A percentile compares a stretch with the other conserved stretches of the same genome.
phyloP scores from a whole-genome alignment of 2,113 vertebrate species.

The Apodemus sylvaticus region DNA sequence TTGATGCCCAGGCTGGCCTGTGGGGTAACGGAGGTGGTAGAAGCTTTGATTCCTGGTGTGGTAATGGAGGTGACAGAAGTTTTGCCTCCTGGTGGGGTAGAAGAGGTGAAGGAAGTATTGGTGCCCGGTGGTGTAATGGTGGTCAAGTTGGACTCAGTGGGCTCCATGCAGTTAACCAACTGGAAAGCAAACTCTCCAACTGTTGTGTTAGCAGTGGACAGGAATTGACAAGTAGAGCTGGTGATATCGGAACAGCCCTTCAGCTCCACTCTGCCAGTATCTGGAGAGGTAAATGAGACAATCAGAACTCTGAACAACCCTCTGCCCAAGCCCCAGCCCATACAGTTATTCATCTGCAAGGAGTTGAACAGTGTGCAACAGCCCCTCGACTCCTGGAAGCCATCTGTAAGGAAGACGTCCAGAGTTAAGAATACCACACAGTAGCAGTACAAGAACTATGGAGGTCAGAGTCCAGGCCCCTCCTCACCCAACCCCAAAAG shows the following conservation, averaged over 20 bases:
- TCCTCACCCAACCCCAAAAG: background rate
- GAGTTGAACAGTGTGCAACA: background rate
- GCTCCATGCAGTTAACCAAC: background rate
- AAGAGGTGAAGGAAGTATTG: background rate
- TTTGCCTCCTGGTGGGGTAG: no score
- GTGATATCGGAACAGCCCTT: conserved; percentile 52
- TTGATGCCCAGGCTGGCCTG: rapidly evolving
- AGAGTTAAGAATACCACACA: background rate
- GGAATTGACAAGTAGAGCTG: background rate
- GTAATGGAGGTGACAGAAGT: no score
- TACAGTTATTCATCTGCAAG: background rate
- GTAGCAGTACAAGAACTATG: background rate
- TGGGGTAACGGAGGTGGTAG: background rate
- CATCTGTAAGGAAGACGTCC: background rate
- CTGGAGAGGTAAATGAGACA: background rate
- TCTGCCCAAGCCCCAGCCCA: background rate
- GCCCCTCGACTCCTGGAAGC: background rate
- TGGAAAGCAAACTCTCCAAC: background rate
- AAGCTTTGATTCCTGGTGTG: no score
- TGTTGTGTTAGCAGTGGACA: rapidly evolving
- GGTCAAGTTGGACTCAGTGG: rapidly evolving
- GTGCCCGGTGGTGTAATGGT: no score
- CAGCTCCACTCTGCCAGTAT: rapidly evolving
- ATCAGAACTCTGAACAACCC: background rate
- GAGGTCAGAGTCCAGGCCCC: background rate